Base-by-base conservation (phyloP, 2,888 invertebrate genomes). In the Vandiemenella viatica region DNA sequence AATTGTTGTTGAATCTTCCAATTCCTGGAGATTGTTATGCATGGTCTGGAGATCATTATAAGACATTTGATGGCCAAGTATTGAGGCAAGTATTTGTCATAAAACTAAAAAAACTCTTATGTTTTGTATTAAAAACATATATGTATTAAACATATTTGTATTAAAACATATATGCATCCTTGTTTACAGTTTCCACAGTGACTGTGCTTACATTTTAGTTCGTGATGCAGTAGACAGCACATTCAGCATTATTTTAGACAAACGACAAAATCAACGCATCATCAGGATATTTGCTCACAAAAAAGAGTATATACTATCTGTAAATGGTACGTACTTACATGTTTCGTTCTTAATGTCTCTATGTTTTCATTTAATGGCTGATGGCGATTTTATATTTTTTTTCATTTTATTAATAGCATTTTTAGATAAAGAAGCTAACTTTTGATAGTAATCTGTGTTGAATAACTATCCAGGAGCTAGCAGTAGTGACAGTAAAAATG, bases 61-160 rank as follows among this genome's bases (percentile, higher is more conserved):
- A 87, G 64, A 88, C 89, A 0, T 90, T 90, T 60, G 89, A 91
- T 66, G 86, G 87, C 5, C 74, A 76, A 58, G 74, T 88, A 43
- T 81, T 76, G 60, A 80, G 79, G 80, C 80, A 66, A 47, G 48
- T 49, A 41, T 47, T 47, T 21, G 17, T n/a, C 32, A n/a, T n/a
- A n/a, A n/a, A n/a, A n/a, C n/a, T n/a, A n/a, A n/a, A n/a, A n/a
- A n/a, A n/a, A n/a, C n/a, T n/a, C n/a, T n/a, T n/a, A n/a, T n/a
- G n/a, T n/a, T n/a, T n/a, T n/a, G n/a, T n/a, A n/a, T n/a, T n/a
- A n/a, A n/a, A n/a, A n/a, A n/a, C n/a, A n/a, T n/a, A n/a, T n/a
- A n/a, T n/a, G n/a, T n/a, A n/a, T n/a, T n/a, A n/a, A n/a, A n/a
- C n/a, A n/a, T n/a, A n/a, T n/a, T n/a, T n/a, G n/a, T n/a, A n/a